Percentiles rank a stretch among this genome's conserved stretches.
phyloP scores from a whole-genome alignment of 2,797 vertebrate species.

The Lacerta agilis region DNA sequence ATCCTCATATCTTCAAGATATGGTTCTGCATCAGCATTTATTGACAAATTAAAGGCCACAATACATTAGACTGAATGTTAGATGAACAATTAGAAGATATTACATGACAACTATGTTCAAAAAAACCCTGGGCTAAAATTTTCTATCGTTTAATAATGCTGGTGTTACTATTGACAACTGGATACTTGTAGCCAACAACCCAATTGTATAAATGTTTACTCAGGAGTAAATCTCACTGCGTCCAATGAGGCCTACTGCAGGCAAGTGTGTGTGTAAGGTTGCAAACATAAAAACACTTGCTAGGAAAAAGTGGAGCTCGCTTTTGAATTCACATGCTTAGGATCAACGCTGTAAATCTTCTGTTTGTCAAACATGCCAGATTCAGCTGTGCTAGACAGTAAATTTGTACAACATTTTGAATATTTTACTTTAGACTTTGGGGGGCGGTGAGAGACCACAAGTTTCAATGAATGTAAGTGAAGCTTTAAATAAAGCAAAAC shows the following conservation, averaged over 20 bases:
- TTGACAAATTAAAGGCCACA: not conserved
- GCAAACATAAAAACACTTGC: not conserved
- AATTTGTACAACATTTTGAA: not conserved
- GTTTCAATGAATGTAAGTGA: accelerated
- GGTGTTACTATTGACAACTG: not conserved
- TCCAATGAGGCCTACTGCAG: not conserved
- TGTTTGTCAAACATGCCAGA: not conserved
- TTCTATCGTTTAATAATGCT: not conserved
- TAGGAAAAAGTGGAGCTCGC: not conserved
- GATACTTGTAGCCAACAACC: not conserved
- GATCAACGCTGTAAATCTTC: not conserved
- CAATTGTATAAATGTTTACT: not conserved
- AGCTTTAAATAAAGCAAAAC: not conserved
- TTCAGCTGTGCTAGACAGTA: not conserved
- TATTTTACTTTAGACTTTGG: not conserved
- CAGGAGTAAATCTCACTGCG: not conserved
- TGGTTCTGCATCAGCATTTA: not conserved
- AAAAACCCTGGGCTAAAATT: not conserved
- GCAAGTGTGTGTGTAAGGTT: not conserved
- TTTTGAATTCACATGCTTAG: not conserved
- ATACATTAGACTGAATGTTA: not conserved
- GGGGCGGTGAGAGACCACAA: not conserved
- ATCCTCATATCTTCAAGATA: not conserved
- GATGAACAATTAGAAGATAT: not conserved
- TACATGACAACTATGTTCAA: not conserved